These are phyloP conservation scores for Sepioteuthis lessoniana DNA, from an alignment of 2,888 invertebrate genomes.

Conservation along the genomic window DNA sequence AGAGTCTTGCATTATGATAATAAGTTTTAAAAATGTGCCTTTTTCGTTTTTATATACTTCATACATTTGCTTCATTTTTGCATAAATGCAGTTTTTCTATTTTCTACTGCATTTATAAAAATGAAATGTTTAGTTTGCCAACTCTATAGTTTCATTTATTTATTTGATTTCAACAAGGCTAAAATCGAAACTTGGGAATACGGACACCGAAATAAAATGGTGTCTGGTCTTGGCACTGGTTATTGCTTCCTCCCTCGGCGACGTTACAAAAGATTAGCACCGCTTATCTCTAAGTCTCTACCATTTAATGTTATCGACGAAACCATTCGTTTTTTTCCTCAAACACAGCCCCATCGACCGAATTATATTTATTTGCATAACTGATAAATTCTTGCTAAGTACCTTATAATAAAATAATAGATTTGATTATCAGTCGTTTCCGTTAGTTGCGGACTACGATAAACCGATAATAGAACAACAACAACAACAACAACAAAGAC, in stretches of 20 bases:
- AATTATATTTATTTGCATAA: background rate
- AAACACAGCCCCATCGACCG: background rate
- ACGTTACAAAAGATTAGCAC: background rate
- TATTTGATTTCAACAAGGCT: background rate
- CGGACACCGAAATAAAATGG: background rate
- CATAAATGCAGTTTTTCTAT: background rate
- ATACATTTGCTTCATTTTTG: background rate
- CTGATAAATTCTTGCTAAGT: constrained; percentile 23
- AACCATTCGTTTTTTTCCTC: background rate
- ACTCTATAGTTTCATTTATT: background rate
- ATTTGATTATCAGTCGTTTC: background rate
- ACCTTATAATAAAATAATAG: constrained; percentile 8
- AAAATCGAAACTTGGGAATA: constrained; percentile 33
- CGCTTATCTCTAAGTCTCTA: background rate
- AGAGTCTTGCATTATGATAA: too few relatives aligned
- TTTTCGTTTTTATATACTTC: too few relatives aligned
- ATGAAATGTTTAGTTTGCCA: background rate
- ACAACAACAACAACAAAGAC: too few relatives aligned
- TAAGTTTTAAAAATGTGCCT: too few relatives aligned
- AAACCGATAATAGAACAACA: background rate
- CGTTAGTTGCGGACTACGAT: background rate
- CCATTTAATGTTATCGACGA: constrained; percentile 5
- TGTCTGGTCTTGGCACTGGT: constrained; percentile 21
- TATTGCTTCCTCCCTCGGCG: background rate
- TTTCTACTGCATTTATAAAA: background rate